Percentiles rank a stretch among this genome's conserved stretches.
These are phyloP conservation scores for Vireo altiloquus DNA, from an alignment of 2,113 vertebrate species.

Conservation along the genomic window DNA sequence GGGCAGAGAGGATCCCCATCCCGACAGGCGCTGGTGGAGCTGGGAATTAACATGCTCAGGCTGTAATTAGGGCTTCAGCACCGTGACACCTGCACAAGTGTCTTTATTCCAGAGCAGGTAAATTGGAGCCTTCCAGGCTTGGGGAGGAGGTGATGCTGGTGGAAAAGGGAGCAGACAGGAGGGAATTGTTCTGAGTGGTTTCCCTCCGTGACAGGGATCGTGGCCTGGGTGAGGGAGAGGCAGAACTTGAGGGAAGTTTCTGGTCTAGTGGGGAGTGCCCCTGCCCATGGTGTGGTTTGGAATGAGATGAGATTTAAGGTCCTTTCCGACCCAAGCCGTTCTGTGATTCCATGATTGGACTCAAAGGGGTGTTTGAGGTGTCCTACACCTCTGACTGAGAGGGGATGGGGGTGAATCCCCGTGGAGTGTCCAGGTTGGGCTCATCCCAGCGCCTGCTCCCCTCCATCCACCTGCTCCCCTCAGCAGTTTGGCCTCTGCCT, in stretches of 20 bases:
- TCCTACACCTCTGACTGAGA: rapidly evolving
- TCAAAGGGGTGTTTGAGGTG: not conserved
- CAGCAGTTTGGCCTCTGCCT: not conserved
- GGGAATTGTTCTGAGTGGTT: conserved; percentile 56
- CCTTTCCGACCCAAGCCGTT: not conserved
- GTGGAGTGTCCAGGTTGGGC: not conserved
- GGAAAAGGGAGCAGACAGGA: conserved; percentile 11
- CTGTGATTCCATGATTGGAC: not conserved
- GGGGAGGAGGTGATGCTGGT: not conserved
- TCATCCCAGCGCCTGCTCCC: rapidly evolving
- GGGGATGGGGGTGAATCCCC: not conserved
- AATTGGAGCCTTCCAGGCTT: conserved; percentile 72
- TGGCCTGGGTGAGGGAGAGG: not conserved
- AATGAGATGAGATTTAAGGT: rapidly evolving
- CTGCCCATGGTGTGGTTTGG: not conserved
- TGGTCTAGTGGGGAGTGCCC: not conserved
- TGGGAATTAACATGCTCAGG: conserved; percentile 70
- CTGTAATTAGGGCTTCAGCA: conserved; percentile 79
- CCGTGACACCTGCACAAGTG: conserved; percentile 73
- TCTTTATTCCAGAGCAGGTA: conserved; percentile 76
- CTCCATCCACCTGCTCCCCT: rapidly evolving
- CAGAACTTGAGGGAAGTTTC: not conserved
- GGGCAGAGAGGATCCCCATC: conserved; percentile 60
- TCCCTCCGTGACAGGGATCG: not conserved
- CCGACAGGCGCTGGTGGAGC: conserved; percentile 21